Conservation (phyloP, 1,140 invertebrate genomes). For the Saccostrea cuccullata region DNA sequence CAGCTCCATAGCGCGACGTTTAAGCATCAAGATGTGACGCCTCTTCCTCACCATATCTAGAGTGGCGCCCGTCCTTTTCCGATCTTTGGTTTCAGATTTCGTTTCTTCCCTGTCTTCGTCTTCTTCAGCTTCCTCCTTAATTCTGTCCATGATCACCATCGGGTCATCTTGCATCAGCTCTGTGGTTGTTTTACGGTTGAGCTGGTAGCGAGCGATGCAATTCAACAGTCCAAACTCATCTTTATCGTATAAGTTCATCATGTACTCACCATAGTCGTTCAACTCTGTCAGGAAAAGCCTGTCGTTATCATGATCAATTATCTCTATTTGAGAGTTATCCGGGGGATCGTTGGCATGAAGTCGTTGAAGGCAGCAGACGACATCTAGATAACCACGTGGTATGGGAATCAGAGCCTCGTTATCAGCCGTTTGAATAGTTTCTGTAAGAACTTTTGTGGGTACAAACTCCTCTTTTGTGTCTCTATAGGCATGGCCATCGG, state of each 20-base stretch:
- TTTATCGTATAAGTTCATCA: constrained; percentile 35
- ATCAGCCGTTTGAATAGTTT: constrained; percentile 42
- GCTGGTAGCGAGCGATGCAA: constrained; percentile 23
- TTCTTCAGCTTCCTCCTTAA: constrained; percentile 54
- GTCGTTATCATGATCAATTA: constrained; percentile 42
- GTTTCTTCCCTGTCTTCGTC: constrained; percentile 44
- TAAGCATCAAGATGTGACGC: constrained; percentile 60
- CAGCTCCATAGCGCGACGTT: constrained; percentile 69
- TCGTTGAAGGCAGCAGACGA: constrained; percentile 45
- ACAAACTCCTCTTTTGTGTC: neutral
- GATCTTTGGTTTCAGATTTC: constrained; percentile 3
- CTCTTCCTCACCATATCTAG: constrained; percentile 58
- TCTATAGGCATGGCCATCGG: constrained; percentile 59
- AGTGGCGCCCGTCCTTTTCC: constrained; percentile 45
- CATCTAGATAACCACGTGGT: constrained; percentile 42
- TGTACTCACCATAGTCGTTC: constrained; percentile 45
- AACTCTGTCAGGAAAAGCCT: constrained; percentile 40
- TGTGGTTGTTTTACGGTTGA: constrained; percentile 39
- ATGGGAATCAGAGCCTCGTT: constrained; percentile 47
- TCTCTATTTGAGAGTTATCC: constrained; percentile 35
- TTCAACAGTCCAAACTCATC: constrained; percentile 25
- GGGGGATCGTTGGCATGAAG: constrained; percentile 45
- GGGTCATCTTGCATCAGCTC: constrained; percentile 38
- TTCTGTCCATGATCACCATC: constrained; percentile 28
- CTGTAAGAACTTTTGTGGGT: constrained; percentile 24